Evolutionary conservation across 2,113 vertebrate genomes (phyloP).

Genomic region (Natator depressus): DNA sequence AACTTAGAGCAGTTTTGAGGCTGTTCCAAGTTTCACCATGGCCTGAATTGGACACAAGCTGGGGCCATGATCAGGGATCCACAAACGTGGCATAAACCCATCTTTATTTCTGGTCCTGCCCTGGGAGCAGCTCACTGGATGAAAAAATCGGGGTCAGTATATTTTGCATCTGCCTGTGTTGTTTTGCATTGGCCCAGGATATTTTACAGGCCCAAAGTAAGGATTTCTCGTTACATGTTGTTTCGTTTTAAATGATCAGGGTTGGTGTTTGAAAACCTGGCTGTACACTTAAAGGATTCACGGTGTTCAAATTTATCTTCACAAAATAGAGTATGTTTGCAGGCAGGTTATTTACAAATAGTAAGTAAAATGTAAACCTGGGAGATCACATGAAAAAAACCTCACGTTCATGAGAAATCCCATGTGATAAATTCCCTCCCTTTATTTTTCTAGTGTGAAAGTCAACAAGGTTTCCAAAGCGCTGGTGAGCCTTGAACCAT

Average conservation of each 20-base stretch:
- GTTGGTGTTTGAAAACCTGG: background rate
- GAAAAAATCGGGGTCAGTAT: background rate
- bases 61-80: background rate
- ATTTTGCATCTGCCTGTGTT: background rate
- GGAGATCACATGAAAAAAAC: background rate
- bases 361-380: background rate
- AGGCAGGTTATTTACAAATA: background rate
- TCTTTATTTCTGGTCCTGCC: background rate
- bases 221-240: background rate
- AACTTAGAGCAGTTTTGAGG: background rate
- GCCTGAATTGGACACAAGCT: too few relatives aligned
- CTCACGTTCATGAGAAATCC: background rate
- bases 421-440: background rate
- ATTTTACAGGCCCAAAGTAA: background rate
- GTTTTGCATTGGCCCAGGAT: background rate
- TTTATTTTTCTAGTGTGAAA: background rate
- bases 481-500: background rate
- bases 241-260: background rate
- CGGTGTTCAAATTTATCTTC: background rate
- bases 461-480: background rate
- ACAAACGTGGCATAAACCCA: background rate
- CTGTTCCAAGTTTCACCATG: background rate
- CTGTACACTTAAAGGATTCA: background rate
- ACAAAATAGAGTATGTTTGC: background rate
- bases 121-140: background rate